phyloP scores from a whole-genome alignment of 2,888 invertebrate genomes.

The Noctua janthina region DNA sequence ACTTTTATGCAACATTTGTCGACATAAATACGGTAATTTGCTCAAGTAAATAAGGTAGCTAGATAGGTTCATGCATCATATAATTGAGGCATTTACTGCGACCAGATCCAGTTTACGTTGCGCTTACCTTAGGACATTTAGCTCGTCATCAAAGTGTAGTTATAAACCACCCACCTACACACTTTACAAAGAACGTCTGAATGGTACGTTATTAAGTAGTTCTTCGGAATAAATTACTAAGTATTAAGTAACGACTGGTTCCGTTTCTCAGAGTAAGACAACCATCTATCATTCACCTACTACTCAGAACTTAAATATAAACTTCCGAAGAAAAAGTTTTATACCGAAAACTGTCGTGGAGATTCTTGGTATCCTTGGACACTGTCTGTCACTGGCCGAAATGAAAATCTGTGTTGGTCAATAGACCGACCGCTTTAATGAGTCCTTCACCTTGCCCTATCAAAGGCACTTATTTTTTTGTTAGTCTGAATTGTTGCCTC shows the following conservation, averaged over 20 bases:
- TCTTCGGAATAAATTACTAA: constrained; percentile 55
- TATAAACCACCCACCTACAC: background rate
- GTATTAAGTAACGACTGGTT: constrained; percentile 25
- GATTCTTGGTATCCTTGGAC: constrained; percentile 35
- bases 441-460: no score
- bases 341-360: constrained; percentile 40
- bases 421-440: no score
- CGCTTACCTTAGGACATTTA: no score
- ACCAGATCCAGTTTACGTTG: no score
- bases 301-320: constrained; percentile 54
- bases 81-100: no score
- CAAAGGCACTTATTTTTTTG: no score
- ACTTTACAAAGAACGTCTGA: constrained; percentile 35
- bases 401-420: background rate
- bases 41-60: no score
- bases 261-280: constrained; percentile 46
- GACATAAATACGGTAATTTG: no score
- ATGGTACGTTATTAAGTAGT: constrained; percentile 37
- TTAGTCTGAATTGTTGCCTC: no score
- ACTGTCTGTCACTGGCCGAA: background rate
- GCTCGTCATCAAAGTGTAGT: no score
- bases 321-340: constrained; percentile 51
- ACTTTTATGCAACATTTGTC: no score
- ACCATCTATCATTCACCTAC: constrained; percentile 44
- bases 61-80: no score